Base-by-base conservation (phyloP, 1,140 invertebrate species). In the Solenopsis invicta region DNA sequence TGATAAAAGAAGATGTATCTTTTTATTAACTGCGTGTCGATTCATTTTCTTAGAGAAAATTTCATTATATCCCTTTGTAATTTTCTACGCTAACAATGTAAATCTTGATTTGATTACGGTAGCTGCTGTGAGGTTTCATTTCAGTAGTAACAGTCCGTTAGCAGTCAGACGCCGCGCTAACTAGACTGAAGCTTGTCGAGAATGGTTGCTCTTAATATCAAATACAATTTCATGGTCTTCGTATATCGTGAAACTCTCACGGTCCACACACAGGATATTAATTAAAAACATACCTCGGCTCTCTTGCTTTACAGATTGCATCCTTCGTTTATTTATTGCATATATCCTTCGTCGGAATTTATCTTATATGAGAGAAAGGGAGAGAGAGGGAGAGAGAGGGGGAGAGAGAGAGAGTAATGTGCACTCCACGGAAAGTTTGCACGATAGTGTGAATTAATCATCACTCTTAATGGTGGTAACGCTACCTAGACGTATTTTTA, bases 61-160 rank as follows among this genome's bases (percentile, higher is more conserved):
- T 54, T 2, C 2, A 34, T 75, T 72, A 34, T 16, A 21, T 48
- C 41, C 16, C 1, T 45, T 69, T 8, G 6, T 50, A 13, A 34
- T 50, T 64, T 50, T 66, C 3, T 24, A 77, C 21, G 16, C 1
- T 12, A 61, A 59, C 24, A 13, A 80, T 21, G 16, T 69, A 54
- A 18, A 5, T 37, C 9, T 54, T 2, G 6, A 1, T 18, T 5
- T 24, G 54, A 12, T 24, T 54, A 80, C 4, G 16, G 10, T 3
- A 54, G 34, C 41, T 4, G 2, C 50, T 24, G 24, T 2, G 18
- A 24, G 9, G 13, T 5, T 13, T 13, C 61, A 10, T 6, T 13
- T 21, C 29, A 81, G 77, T 81, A 71, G 77, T 54, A 54, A 50
- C 48, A 54, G 16, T 71, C 48, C 34, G 64, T 13, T n/a, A 71